A percentile compares a stretch with the other conserved stretches of the same genome.
phyloP scores from a whole-genome alignment of 2,797 vertebrate genomes.

The Galaxias olidus region DNA sequence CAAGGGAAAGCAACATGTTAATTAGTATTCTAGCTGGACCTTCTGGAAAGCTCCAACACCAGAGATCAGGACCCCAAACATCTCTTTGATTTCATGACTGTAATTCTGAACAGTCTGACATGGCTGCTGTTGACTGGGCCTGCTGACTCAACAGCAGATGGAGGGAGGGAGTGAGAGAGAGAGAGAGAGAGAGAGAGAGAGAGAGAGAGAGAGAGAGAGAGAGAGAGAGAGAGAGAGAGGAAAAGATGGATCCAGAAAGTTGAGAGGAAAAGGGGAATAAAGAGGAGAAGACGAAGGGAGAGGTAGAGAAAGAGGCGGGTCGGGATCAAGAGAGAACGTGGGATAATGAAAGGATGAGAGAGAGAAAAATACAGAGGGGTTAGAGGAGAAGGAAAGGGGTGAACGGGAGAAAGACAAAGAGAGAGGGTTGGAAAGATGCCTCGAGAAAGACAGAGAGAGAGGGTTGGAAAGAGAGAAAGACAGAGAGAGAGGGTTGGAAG shows the following conservation, averaged over 20 bases:
- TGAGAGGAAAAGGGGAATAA: neutral
- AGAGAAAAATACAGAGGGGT: neutral
- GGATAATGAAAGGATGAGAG: neutral
- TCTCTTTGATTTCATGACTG: no score
- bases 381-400: no score
- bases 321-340: neutral
- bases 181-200: slow-evolving; percentile 1
- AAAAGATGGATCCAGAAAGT: neutral
- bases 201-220: neutral
- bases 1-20: no score
- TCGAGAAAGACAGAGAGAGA: neutral
- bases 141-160: neutral
- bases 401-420: no score
- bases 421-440: no score
- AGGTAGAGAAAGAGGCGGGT: neutral
- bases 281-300: slow-evolving; percentile 2
- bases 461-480: no score
- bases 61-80: no score
- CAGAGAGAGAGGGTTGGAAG: neutral
- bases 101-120: no score
- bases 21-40: no score
- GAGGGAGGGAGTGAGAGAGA: neutral
- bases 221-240: neutral
- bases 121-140: no score
- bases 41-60: no score